Percentiles rank a stretch among this genome's conserved stretches.
phyloP scores from a whole-genome alignment of 2,113 vertebrate species.

The Cryptotis parvus region DNA sequence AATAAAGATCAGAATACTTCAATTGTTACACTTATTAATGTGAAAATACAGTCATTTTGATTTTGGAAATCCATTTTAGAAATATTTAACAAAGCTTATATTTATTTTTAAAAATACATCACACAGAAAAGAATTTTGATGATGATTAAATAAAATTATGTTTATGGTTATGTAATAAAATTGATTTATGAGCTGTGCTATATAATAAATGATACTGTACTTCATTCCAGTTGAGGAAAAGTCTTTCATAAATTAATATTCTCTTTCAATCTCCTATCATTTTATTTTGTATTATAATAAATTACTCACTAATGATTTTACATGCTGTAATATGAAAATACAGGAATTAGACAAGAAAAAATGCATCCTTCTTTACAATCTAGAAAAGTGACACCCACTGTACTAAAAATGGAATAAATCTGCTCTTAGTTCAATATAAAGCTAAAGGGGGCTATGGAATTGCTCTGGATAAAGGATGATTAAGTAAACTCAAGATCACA shows the following conservation, averaged over 20 bases:
- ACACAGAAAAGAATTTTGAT: not conserved
- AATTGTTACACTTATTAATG: not conserved
- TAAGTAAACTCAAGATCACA: not conserved
- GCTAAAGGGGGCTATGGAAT: not conserved
- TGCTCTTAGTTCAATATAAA: not conserved
- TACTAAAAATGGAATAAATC: not conserved
- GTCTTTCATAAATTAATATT: not conserved
- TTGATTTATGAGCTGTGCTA: not conserved
- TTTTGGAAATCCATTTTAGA: conserved; percentile 31
- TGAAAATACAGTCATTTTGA: not conserved
- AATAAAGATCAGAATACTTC: conserved; percentile 19
- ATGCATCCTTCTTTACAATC: not conserved
- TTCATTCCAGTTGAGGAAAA: conserved; percentile 33
- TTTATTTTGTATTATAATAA: conserved; percentile 59
- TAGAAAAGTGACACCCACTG: conserved; percentile 3
- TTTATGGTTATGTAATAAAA: not conserved
- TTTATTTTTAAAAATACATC: conserved; percentile 39
- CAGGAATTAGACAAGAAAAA: not conserved
- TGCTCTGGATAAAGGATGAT: not conserved
- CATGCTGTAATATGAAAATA: not conserved
- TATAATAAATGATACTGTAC: conserved; percentile 9
- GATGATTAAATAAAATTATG: not conserved
- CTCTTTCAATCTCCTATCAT: not conserved
- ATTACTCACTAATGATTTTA: conserved; percentile 13
- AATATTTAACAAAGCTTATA: conserved; percentile 4